Base-by-base conservation (phyloP, 2,888 invertebrate genomes). In the Pachymerium ferrugineum region DNA sequence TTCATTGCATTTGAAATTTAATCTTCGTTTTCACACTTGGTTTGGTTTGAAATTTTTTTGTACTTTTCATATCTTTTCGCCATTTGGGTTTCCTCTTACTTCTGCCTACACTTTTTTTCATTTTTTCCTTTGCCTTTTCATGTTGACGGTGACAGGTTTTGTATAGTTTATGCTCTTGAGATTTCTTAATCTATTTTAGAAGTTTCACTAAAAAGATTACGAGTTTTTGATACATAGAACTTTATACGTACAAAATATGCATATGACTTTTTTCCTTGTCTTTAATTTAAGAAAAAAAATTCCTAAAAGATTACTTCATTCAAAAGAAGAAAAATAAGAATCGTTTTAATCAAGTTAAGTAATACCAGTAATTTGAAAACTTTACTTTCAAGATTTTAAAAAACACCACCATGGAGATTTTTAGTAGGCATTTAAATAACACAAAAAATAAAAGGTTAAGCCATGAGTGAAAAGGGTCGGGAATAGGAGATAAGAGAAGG, bases 351-450 rank as follows among this genome's bases (percentile, higher is more conserved):
- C n/a, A n/a, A n/a, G n/a, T n/a, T n/a, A n/a, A n/a, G n/a, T n/a
- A n/a, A n/a, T n/a, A n/a, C n/a, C n/a, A n/a, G n/a, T n/a, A n/a
- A n/a, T n/a, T n/a, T n/a, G n/a, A n/a, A n/a, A n/a, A n/a, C n/a
- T n/a, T n/a, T n/a, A n/a, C n/a, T n/a, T n/a, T n/a, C n/a, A n/a
- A n/a, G n/a, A n/a, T n/a, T n/a, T n/a, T n/a, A n/a, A n/a, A n/a
- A n/a, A n/a, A n/a, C n/a, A n/a, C n/a, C n/a, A n/a, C n/a, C n/a
- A n/a, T n/a, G n/a, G n/a, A n/a, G n/a, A n/a, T n/a, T n/a, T n/a
- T n/a, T n/a, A n/a, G n/a, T n/a, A n/a, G n/a, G n/a, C n/a, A 72
- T 47, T 72, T 42, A 70, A 68, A 29, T 72, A 30, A 70, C 33
- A n/a, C 19, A 33, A 31, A 70, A 72, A 28, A 62, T 62, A 62